Base-by-base conservation (phyloP, 1,140 invertebrate species). In the Bombus confusus region DNA sequence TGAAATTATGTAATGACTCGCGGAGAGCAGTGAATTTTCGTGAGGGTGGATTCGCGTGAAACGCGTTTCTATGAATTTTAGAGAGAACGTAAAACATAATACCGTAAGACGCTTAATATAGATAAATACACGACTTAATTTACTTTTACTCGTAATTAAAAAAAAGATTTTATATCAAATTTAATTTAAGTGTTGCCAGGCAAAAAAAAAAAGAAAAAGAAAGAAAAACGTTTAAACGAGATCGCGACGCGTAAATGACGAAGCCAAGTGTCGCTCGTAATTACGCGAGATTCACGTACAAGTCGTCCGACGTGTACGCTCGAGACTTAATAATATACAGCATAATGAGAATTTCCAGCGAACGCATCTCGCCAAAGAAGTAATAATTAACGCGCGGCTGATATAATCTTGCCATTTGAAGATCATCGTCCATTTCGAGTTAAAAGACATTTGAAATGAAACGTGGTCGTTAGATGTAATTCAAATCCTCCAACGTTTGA, bases 321-420 rank as follows among this genome's bases (percentile, higher is more conserved):
- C 22, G 31, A 43, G n/a, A 28, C n/a, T 82, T 59, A 28, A 82
- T 75, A 75, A 75, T 52, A 34, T 37, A 66, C 13, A 31, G 41
- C 15, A 34, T 83, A 75, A 83, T 43, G 57, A 83, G 57, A 83
- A 66, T 41, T 75, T 66, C 39, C 68, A 39, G 71, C 28, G 13
- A 52, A 75, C 43, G 59, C 31, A n/a, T 43, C 52, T 34, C 41
- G 6, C 22, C 13, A 43, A 74, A 64, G 39, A 66, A 75, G 72
- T 69, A 69, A 83, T 69, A 83, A 83, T 83, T 76, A 83, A 76
- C 41, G 37, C 31, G n/a, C 43, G 25, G 13, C 34, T 28, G 31
- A 12, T 43, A 15, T 75, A 75, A 75, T 66, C 31, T 31, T 12
- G 25, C 8, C 59, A 43, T 83, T 75, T 22, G 28, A 57, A 18